Base-by-base conservation (phyloP, 2,888 invertebrate genomes). In the Galeopsomyia nigrocyanea region DNA sequence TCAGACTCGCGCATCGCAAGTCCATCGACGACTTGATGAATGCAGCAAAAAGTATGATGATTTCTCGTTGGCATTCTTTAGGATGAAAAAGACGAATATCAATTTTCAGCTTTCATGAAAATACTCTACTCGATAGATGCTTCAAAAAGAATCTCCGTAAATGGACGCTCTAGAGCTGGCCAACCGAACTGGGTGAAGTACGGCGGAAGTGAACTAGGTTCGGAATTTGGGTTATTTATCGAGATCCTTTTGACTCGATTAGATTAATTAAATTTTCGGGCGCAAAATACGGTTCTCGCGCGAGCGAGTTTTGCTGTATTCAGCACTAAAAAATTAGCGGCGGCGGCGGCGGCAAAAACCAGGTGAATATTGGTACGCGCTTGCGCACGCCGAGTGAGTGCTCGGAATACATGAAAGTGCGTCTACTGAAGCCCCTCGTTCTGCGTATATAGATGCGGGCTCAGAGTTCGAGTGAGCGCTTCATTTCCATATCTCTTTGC, bases 211-310 rank as follows among this genome's bases (percentile, higher is more conserved):
- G n/a, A n/a, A n/a, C n/a, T n/a, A n/a, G n/a, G n/a, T n/a, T n/a
- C n/a, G n/a, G n/a, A n/a, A n/a, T n/a, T n/a, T n/a, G n/a, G n/a
- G n/a, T n/a, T n/a, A n/a, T n/a, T n/a, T n/a, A n/a, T n/a, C n/a
- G n/a, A n/a, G n/a, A n/a, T n/a, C n/a, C n/a, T 82, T 81, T 80
- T 78, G 79, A 76, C 79, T 77, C 77, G 74, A 74, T 75, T 68
- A 65, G 70, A 68, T 77, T 78, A 77, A 78, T 78, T 78, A 79
- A 77, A n/a, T n/a, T n/a, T n/a, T n/a, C n/a, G n/a, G n/a, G n/a
- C n/a, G n/a, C n/a, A n/a, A n/a, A n/a, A n/a, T n/a, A n/a, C n/a
- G 39, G 21, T n/a, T 7, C 50, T 50, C 21, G 46, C 21, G 46
- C 46, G 46, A 19, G 17, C 31, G 47, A n/a, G n/a, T n/a, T n/a